A percentile compares a stretch with the other conserved stretches of the same genome.
phyloP scores from a whole-genome alignment of 2,113 vertebrate species.

The Polypterus bichir region DNA sequence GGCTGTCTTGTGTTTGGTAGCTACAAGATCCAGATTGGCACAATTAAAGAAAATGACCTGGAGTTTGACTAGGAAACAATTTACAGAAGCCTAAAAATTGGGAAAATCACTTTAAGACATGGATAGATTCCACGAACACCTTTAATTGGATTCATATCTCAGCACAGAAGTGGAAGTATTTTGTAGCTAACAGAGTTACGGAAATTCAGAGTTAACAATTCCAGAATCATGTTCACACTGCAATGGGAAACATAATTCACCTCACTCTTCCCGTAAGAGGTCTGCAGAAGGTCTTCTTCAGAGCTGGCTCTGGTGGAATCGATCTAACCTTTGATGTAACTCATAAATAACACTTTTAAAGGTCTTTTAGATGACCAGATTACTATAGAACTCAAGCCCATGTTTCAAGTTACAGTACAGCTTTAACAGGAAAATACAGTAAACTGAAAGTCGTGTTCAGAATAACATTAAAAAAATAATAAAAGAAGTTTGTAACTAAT shows the following conservation, averaged over 20 bases:
- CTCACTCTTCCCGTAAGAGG: too few species aligned
- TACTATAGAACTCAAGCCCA: background rate
- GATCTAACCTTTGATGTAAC: too few species aligned
- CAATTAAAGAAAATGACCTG: too few species aligned
- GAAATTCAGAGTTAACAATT: background rate
- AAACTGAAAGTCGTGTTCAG: slow-evolving; percentile 4
- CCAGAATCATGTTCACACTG: background rate
- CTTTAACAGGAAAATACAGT: slow-evolving; percentile 9
- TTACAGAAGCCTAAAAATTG: background rate
- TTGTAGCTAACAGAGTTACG: background rate
- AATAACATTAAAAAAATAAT: slow-evolving; percentile 12
- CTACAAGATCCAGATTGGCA: too few species aligned
- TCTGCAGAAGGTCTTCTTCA: too few species aligned
- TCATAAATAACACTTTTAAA: background rate
- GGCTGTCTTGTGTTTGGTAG: too few species aligned
- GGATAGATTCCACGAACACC: slow-evolving; percentile 5
- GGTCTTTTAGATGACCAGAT: background rate
- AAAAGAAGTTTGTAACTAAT: slow-evolving; percentile 7
- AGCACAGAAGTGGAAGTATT: background rate
- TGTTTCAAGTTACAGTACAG: slow-evolving; percentile 2
- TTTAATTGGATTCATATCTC: background rate
- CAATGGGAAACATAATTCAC: too few species aligned
- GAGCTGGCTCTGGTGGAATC: too few species aligned
- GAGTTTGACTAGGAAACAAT: background rate
- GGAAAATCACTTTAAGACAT: background rate